phyloP scores from a whole-genome alignment of 2,113 vertebrate species.

The Shinisaurus crocodilurus region DNA sequence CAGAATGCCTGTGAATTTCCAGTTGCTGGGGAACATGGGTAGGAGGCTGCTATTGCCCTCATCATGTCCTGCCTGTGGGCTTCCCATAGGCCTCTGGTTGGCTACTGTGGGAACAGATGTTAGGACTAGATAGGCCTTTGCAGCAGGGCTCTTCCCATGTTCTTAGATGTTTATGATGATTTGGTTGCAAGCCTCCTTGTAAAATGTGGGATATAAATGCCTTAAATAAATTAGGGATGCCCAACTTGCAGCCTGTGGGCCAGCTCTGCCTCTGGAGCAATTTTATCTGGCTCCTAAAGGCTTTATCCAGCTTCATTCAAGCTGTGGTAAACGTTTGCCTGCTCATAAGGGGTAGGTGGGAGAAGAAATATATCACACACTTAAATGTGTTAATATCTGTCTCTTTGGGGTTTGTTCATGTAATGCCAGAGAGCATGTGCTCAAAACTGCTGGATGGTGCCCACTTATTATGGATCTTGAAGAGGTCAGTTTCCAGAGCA shows the following conservation, averaged over 20 bases:
- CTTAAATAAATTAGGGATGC: not conserved
- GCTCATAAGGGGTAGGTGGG: too few species aligned
- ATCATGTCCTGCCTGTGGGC: too few species aligned
- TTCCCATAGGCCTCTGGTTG: too few species aligned
- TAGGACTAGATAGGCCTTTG: too few species aligned
- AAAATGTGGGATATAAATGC: not conserved
- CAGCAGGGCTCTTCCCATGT: too few species aligned
- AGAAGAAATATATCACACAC: not conserved
- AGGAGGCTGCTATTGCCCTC: too few species aligned
- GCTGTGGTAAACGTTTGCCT: not conserved
- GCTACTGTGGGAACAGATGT: too few species aligned
- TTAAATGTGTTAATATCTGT: not conserved
- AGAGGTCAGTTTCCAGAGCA: not conserved
- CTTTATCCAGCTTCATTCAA: not conserved
- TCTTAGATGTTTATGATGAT: not conserved
- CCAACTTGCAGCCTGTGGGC: not conserved
- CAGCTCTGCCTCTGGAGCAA: not conserved
- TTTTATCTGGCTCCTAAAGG: not conserved
- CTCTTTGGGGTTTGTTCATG: too few species aligned
- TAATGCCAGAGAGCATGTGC: too few species aligned
- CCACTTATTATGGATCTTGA: not conserved
- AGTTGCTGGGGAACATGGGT: too few species aligned
- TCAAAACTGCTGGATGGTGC: not conserved
- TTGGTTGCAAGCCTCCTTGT: not conserved
- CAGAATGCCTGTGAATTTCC: too few species aligned